These are phyloP conservation scores for Pogona vitticeps DNA, from an alignment of 2,113 vertebrate genomes.

Conservation along the genomic window DNA sequence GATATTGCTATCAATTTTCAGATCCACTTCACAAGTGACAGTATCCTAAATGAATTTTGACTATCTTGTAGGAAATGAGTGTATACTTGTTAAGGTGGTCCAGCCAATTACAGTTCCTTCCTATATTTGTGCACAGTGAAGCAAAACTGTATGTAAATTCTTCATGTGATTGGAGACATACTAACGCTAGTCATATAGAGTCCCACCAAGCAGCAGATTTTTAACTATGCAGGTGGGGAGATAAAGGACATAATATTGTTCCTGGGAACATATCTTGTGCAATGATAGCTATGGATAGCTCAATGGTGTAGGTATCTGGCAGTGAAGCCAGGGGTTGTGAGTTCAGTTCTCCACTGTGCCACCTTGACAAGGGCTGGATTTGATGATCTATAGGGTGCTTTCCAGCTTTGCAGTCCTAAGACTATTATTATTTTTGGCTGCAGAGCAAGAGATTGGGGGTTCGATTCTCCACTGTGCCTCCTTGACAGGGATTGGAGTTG, in stretches of 20 bases:
- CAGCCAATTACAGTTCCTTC: not conserved
- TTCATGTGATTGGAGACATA: not conserved
- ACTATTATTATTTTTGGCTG: no score
- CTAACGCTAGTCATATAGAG: not conserved
- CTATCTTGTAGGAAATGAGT: not conserved
- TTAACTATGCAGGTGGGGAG: not conserved
- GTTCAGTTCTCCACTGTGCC: no score
- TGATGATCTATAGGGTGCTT: no score
- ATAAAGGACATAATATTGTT: not conserved
- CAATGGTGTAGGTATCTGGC: no score
- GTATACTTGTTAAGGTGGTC: not conserved
- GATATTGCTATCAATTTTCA: not conserved
- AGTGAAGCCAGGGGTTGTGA: no score
- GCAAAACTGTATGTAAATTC: not conserved
- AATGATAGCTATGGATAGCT: no score
- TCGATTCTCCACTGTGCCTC: no score
- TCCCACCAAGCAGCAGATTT: not conserved
- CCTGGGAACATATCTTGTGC: not conserved
- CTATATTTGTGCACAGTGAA: not conserved
- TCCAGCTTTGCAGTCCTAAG: no score
- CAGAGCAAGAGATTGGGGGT: no score
- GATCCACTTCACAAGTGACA: not conserved
- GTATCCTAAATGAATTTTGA: not conserved
- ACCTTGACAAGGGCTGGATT: no score
- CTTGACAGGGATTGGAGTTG: no score